Percentiles rank a stretch among this genome's conserved stretches.
phyloP scores from a whole-genome alignment of 2,888 invertebrate species.

The Drosophila affinis region DNA sequence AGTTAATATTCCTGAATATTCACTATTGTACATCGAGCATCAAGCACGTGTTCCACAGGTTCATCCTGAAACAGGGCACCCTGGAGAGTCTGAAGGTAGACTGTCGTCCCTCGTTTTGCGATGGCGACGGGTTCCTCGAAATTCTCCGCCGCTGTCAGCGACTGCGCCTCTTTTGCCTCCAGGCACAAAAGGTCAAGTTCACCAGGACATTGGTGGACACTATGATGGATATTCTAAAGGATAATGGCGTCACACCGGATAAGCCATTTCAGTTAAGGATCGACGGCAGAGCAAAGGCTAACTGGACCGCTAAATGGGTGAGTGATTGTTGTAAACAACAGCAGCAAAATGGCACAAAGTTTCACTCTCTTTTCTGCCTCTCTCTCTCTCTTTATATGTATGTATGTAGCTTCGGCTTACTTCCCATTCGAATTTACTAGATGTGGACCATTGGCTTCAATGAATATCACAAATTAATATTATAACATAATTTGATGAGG shows the following conservation, averaged over 20 bases:
- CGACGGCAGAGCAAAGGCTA: background rate
- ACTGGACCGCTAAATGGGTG: background rate
- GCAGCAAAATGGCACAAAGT: background rate
- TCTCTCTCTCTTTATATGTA: background rate
- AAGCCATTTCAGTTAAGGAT: background rate
- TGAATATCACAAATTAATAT: background rate
- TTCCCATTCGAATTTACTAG: background rate
- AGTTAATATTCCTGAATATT: background rate
- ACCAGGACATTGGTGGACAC: background rate
- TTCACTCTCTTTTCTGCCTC: background rate
- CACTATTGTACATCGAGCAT: background rate
- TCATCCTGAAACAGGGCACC: background rate
- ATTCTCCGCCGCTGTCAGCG: background rate
- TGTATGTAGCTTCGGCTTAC: background rate
- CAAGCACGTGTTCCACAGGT: background rate
- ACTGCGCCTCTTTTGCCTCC: background rate
- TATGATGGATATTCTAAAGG: background rate
- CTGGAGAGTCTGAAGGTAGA: background rate
- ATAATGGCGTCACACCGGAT: background rate
- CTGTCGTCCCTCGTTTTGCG: background rate
- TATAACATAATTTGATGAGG: too few relatives aligned
- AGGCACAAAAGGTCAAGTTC: constrained; percentile 1
- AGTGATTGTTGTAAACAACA: background rate
- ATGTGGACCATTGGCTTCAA: background rate
- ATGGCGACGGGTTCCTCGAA: background rate